Evolutionary conservation across 2,888 invertebrate species (phyloP), one percentile per base, ranked within the genome.

Genomic region (Tipula lateralis): DNA sequence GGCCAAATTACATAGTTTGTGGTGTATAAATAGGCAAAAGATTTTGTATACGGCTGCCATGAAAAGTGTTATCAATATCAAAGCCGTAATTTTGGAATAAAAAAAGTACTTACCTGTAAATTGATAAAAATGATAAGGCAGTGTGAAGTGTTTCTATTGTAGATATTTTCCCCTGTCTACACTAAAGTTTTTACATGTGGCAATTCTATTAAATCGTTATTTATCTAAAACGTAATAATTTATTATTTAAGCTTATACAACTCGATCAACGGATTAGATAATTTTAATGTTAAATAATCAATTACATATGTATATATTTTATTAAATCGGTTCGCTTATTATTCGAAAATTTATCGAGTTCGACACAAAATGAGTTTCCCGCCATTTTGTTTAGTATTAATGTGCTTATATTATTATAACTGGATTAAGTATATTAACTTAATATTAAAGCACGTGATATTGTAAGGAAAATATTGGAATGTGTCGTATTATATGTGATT

Each of bases 61-160:
- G 12, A 66, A 66, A 66, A 66, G 2, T 24, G 66, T 66, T 66
- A 66, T 66, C 66, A 66, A 5, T 19, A 50, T 19, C 6, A 50
- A 66, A 66, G 24, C 66, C 19, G 9, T 66, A 24, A 66, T 66
- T 24, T 24, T 9, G 16, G 16, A 50, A 50, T 5, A 66, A 12
- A 19, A 66, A 66, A 24, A 24, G n/a, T 39, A n/a, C 44, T 44
- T 44, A 44, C 9, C 36, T 36, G 36, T 12, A 36, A 50, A 66
- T 66, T 66, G 66, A 66, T 66, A 66, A 66, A 66, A 66, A 66
- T 66, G 66, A 66, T 66, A 66, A 66, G 24, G 24, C 66, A 66
- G 24, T 66, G 66, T 66, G 66, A 66, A 66, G 66, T 66, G 66
- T 19, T 66, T 66, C 24, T 24, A 66, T n/a, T 50, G 6, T n/a